Conservation (phyloP, 2,113 vertebrate genomes). For the Barnardius zonarius region DNA sequence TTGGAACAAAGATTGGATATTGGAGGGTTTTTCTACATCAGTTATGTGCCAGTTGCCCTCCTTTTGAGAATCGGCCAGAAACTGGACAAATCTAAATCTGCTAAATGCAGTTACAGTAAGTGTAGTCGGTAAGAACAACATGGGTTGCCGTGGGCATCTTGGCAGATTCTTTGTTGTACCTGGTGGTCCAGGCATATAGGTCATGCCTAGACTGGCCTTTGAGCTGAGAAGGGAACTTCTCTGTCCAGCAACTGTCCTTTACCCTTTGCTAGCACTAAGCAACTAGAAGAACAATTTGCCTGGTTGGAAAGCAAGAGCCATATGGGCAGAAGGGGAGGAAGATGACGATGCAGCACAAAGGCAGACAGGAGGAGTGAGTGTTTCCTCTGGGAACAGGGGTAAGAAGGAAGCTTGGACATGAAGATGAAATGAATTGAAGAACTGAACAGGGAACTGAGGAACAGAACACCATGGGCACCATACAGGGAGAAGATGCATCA, state of each 20-base stretch:
- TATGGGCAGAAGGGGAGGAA: not conserved
- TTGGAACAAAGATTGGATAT: not conserved
- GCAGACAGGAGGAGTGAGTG: not conserved
- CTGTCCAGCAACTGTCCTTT: not conserved
- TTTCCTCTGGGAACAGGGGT: not conserved
- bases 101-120: not conserved
- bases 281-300: not conserved
- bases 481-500: not conserved
- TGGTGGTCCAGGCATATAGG: not conserved
- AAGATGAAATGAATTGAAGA: not conserved
- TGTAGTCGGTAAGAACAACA: not conserved
- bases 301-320: not conserved
- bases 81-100: not conserved
- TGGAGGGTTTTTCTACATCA: not conserved
- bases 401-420: not conserved
- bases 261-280: not conserved
- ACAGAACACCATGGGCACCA: not conserved
- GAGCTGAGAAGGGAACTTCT: not conserved
- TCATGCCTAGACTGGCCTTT: not conserved
- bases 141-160: not conserved
- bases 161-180: not conserved
- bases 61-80: not conserved
- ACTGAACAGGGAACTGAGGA: not conserved
- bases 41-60: not conserved
- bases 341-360: not conserved